A percentile compares a stretch with the other conserved stretches of the same genome.
These are phyloP conservation scores for Samia ricini DNA, from an alignment of 1,140 invertebrate species.

Conservation along the genomic window DNA sequence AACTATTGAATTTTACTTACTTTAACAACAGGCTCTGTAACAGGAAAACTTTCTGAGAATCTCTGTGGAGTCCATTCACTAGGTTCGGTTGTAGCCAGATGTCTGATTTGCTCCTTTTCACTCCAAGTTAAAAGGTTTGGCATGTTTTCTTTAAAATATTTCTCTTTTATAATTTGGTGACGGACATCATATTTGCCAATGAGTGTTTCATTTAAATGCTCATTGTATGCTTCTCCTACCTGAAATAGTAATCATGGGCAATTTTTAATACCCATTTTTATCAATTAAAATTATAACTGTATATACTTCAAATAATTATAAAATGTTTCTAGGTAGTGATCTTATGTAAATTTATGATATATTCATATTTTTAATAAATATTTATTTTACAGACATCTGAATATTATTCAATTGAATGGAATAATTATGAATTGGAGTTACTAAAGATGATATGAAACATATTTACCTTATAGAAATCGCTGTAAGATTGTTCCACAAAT, in stretches of 20 bases:
- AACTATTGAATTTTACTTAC: constrained; percentile 36
- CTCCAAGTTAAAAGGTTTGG: constrained; percentile 89
- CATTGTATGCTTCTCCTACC: constrained; percentile 54
- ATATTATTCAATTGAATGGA: no score
- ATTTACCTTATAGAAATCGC: constrained; percentile 55
- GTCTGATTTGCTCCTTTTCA: constrained; percentile 90
- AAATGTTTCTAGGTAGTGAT: no score
- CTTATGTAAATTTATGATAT: no score
- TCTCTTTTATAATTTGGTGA: constrained; percentile 82
- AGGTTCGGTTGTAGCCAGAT: constrained; percentile 82
- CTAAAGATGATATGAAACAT: neutral
- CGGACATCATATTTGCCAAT: constrained; percentile 58
- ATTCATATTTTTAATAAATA: no score
- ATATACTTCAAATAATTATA: no score
- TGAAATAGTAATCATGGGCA: constrained; percentile 25
- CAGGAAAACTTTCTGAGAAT: constrained; percentile 89
- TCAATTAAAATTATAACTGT: no score
- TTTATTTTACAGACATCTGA: no score
- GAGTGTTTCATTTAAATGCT: constrained; percentile 54
- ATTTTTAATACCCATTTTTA: no score
- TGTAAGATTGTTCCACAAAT: constrained; percentile 56
- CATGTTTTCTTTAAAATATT: constrained; percentile 85
- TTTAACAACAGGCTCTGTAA: constrained; percentile 79
- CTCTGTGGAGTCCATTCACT: constrained; percentile 85
- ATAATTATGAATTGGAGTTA: no score